Evolutionary conservation across 2,888 invertebrate species (phyloP), one percentile per base, ranked within the genome.

Genomic region (Sisyra terminalis): DNA sequence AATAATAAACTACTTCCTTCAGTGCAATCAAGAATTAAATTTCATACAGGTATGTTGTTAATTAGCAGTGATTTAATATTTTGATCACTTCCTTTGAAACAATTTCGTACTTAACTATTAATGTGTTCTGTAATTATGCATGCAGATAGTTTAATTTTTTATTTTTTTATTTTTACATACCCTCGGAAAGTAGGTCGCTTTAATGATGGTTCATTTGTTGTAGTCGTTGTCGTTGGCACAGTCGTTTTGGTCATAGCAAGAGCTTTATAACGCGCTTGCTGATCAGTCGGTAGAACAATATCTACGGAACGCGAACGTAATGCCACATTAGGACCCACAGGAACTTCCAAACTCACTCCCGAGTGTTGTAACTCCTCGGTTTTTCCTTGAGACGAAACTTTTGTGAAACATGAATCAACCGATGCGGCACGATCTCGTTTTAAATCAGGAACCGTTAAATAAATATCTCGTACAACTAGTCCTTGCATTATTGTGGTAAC

Each of bases 341-440:
- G 84, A 45, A 84, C 84, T 44, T 77, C 73, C 48, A 81, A 64
- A 39, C 71, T 71, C 45, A 69, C 67, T 17, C 67, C 70, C 42
- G 74, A 73, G 52, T 78, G 73, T 50, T 71, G 66, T 49, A 82
- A 56, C 55, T 83, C 78, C 53, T 78, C 78, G 14, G 80, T 76
- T 58, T 80, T 75, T 43, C 73, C 74, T 48, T 73, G 72, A 39
- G 82, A 78, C 14, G 77, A 71, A 41, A 81, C 73, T 63, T 82
- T 81, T 45, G 83, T 76, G 60, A 87, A 88, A 56, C 85, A 83
- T 13, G 87, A 86, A 58, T 88, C 88, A 2, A 89, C 86, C 0
- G 87, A 87, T 29, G 86, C 87, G 13, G 88, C 88, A 13, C 88
- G 75, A 57, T 87, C 87, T 17, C 87, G 72, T 57, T 79, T 82